Evolutionary conservation across 2,888 invertebrate species (phyloP).

Genomic region (Scelioninae gen. 2): DNA sequence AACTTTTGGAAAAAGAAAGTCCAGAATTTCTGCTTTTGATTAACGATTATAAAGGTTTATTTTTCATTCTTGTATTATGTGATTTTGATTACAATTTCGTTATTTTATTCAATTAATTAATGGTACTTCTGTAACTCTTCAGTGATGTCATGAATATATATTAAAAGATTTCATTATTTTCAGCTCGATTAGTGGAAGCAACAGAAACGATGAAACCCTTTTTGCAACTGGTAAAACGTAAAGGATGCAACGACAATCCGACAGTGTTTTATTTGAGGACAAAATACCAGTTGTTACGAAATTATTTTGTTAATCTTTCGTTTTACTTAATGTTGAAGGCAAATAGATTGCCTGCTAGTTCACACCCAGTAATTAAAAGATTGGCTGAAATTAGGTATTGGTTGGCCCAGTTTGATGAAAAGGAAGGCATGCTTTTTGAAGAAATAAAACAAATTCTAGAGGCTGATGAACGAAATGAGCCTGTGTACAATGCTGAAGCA

Average conservation of each 20-base stretch:
- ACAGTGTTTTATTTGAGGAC: slow-evolving; percentile 84
- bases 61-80: slow-evolving; percentile 65
- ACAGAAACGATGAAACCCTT: slow-evolving; percentile 83
- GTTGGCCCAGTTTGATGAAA: slow-evolving; percentile 25
- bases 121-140: too few relatives aligned
- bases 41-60: slow-evolving; percentile 83
- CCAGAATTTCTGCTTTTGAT: slow-evolving; percentile 90
- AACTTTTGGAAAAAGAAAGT: slow-evolving; percentile 88
- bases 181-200: slow-evolving; percentile 79
- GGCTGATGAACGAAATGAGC: neutral
- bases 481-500: too few relatives aligned
- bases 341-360: slow-evolving; percentile 82
- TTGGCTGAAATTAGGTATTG: slow-evolving; percentile 79
- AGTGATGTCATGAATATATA: too few relatives aligned
- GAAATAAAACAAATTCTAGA: slow-evolving; percentile 16
- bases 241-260: slow-evolving; percentile 80
- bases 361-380: slow-evolving; percentile 93
- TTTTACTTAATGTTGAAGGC: slow-evolving; percentile 91
- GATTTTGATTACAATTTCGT: neutral
- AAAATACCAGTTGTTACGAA: slow-evolving; percentile 82
- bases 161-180: slow-evolving; percentile 60
- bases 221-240: slow-evolving; percentile 79
- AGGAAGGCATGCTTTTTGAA: slow-evolving; percentile 1
- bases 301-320: slow-evolving; percentile 90
- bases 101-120: too few relatives aligned